Base-by-base conservation (phyloP, 2,888 invertebrate species). In the Meandrusa payeni region DNA sequence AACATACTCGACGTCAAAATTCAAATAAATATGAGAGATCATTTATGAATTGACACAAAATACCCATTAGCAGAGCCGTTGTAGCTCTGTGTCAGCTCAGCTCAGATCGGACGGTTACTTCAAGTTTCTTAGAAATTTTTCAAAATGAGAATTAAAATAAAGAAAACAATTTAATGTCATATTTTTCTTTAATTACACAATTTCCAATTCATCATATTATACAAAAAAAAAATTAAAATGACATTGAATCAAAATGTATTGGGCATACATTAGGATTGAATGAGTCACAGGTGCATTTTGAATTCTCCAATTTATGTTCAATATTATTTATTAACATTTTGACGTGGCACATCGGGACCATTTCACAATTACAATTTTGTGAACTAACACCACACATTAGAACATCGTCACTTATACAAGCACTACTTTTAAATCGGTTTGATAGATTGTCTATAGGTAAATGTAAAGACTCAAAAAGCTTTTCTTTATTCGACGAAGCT, bases 281-380 rank as follows among this genome's bases (percentile, higher is more conserved):
- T 6, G 78, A 69, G 52, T 86, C 81, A 61, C 85, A 85, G 2
- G 74, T 81, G 50, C 85, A 85, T 46, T 74, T 72, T 12, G 67
- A 66, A 41, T 69, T 50, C 2, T 62, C 55, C 33, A 86, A 52
- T 51, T 71, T 82, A 33, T 63, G 65, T 56, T 82, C 82, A 52
- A 86, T 81, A 59, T 73, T 73, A 41, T 81, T 67, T 2, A 86
- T 70, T 33, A 86, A 68, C 81, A 83, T 74, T 67, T 85, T 86
- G 0, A 86, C 78, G 43, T 83, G 83, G 69, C 86, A 86, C 44
- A 85, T 58, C 17, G 86, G 86, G 9, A 86, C 76, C 61, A 68
- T 66, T 47, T 70, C 61, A 56, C 86, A 86, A 41, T 68, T 61
- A 62, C 86, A 86, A 40, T 49, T 48, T 32, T 59, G 51, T 5